phyloP scores from a whole-genome alignment of 1,140 invertebrate species.

The Drosophila persimilis region DNA sequence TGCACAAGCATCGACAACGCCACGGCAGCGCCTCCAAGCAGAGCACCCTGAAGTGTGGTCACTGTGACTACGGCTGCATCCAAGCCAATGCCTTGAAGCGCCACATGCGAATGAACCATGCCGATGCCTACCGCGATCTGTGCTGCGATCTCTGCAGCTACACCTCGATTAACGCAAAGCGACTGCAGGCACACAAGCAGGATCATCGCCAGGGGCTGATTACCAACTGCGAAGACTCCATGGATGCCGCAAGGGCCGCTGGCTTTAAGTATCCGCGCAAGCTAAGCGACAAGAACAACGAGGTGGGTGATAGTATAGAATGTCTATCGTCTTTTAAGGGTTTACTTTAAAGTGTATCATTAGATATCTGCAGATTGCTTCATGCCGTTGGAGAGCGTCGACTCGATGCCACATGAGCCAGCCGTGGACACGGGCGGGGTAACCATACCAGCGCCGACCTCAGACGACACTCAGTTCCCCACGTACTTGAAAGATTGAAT shows the following conservation, averaged over 20 bases:
- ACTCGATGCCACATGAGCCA: constrained; percentile 83
- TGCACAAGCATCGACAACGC: constrained; percentile 74
- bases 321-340: too few species aligned
- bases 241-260: constrained; percentile 48
- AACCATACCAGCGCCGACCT: constrained; percentile 85
- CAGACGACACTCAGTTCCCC: constrained; percentile 78
- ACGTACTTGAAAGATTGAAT: constrained; percentile 63
- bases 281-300: constrained; percentile 50
- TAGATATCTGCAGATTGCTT: constrained; percentile 83
- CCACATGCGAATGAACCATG: constrained; percentile 67
- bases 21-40: constrained; percentile 39
- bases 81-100: constrained; percentile 64
- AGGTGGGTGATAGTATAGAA: constrained; percentile 19
- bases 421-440: constrained; percentile 86
- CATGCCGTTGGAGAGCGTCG: constrained; percentile 83
- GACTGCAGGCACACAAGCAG: constrained; percentile 58
- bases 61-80: constrained; percentile 65
- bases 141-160: constrained; percentile 68
- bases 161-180: constrained; percentile 57
- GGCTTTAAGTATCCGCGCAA: constrained; percentile 56
- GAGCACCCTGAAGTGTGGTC: constrained; percentile 47
- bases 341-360: background rate
- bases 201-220: constrained; percentile 70
- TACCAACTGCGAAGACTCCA: constrained; percentile 61
- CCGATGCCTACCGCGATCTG: constrained; percentile 59